A percentile compares a stretch with the other conserved stretches of the same genome.
Conservation (phyloP, 1,140 invertebrate genomes). For the Eumaeus atala region DNA sequence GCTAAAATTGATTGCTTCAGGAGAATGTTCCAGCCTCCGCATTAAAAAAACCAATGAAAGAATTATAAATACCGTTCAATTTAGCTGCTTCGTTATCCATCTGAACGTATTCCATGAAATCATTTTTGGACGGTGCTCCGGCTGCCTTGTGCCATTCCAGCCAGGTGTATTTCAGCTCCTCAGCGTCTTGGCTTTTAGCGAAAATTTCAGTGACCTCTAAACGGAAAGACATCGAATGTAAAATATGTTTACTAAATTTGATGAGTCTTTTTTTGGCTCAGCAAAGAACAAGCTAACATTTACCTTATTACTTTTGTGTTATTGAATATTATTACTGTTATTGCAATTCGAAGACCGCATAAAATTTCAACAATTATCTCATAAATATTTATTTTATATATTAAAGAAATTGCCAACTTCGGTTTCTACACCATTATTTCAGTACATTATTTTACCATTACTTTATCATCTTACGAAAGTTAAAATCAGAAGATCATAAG, state of each 20-base stretch:
- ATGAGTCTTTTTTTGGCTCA: neutral
- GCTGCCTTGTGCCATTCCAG: conserved; percentile 83
- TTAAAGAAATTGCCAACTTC: too few relatives aligned
- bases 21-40: too few relatives aligned
- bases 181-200: conserved; percentile 79
- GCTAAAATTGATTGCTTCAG: too few relatives aligned
- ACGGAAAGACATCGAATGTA: neutral
- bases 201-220: conserved; percentile 82
- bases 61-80: conserved; percentile 72
- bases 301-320: neutral
- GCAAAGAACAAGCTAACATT: neutral
- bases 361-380: too few relatives aligned
- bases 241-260: too few relatives aligned
- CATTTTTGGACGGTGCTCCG: conserved; percentile 81
- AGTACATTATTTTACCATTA: too few relatives aligned
- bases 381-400: too few relatives aligned
- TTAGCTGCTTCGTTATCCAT: conserved; percentile 87
- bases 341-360: too few relatives aligned
- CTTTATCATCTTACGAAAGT: too few relatives aligned
- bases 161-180: conserved; percentile 86
- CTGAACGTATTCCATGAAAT: conserved; percentile 80
- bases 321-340: too few relatives aligned
- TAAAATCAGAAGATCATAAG: too few relatives aligned
- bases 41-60: neutral
- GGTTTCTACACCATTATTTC: too few relatives aligned